Percentiles rank a stretch among this genome's conserved stretches.
Conservation (phyloP, 1,140 invertebrate species). For the Goniozus legneri region DNA sequence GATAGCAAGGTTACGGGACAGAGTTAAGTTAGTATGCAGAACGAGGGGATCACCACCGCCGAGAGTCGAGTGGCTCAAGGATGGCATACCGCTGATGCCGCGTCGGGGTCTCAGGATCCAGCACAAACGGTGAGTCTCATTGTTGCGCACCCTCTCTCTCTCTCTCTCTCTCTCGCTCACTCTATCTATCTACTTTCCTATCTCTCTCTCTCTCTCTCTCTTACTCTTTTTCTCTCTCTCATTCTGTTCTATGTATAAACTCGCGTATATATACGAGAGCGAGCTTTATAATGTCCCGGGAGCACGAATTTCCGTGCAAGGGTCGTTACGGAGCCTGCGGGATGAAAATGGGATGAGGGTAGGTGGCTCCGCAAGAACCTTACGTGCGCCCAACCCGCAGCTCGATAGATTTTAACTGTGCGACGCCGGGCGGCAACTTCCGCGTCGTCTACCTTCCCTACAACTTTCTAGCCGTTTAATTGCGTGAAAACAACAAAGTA, state of each 20-base stretch:
- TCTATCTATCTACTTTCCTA: too few species aligned
- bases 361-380: too few species aligned
- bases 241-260: conserved; percentile 4
- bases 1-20: conserved; percentile 53
- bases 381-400: conserved; percentile 9
- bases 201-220: too few species aligned
- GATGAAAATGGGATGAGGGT: too few species aligned
- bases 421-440: conserved; percentile 9
- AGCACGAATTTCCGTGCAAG: neutral
- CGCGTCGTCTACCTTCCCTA: conserved; percentile 2
- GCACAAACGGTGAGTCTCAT: conserved; percentile 51
- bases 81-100: conserved; percentile 61
- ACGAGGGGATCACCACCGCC: conserved; percentile 67
- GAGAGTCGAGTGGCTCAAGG: conserved; percentile 70
- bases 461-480: too few species aligned
- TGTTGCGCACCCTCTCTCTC: too few species aligned
- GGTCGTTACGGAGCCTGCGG: neutral
- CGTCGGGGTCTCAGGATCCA: conserved; percentile 55
- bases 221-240: conserved; percentile 4
- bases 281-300: too few species aligned
- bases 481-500: too few species aligned
- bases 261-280: too few species aligned
- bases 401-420: conserved; percentile 14
- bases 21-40: conserved; percentile 66
- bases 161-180: too few species aligned